Evolutionary conservation across 2,888 invertebrate species (phyloP).

Genomic region (Charanyca ferruginea): DNA sequence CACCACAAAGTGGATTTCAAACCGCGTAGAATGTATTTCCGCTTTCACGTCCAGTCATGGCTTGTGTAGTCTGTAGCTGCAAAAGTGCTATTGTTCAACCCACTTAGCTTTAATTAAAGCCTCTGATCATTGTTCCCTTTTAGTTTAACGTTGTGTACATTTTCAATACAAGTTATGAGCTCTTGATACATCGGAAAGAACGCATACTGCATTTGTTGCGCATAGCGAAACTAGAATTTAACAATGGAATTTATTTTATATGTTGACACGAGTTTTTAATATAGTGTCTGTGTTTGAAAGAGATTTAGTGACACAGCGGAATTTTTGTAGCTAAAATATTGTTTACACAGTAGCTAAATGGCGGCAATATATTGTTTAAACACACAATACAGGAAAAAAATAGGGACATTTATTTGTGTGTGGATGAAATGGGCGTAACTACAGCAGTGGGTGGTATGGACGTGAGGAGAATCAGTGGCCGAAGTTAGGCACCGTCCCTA

Average conservation of each 20-base stretch:
- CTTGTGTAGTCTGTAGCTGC: constrained; percentile 24
- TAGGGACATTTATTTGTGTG: constrained; percentile 28
- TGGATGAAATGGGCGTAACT: constrained; percentile 32
- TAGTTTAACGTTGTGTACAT: constrained; percentile 39
- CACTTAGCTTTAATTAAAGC: constrained; percentile 66
- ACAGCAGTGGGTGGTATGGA: constrained; percentile 1
- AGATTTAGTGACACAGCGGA: constrained; percentile 49
- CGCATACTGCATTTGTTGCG: constrained; percentile 25
- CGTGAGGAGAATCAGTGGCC: constrained; percentile 43
- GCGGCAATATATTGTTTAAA: constrained; percentile 31
- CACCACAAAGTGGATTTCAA: constrained; percentile 80
- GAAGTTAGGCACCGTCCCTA: background rate
- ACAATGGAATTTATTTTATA: constrained; percentile 26
- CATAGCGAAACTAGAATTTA: constrained; percentile 9
- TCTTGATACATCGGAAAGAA: constrained; percentile 25
- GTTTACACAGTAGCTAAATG: constrained; percentile 11
- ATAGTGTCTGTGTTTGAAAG: constrained; percentile 37
- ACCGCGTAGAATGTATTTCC: constrained; percentile 81
- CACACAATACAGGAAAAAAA: constrained; percentile 23
- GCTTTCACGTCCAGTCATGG: constrained; percentile 60
- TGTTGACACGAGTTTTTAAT: constrained; percentile 42
- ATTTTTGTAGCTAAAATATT: constrained; percentile 43
- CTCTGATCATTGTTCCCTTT: constrained; percentile 51
- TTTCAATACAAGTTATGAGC: constrained; percentile 43
- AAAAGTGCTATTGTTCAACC: constrained; percentile 67